Percentiles rank a stretch among this genome's conserved stretches.
These are phyloP conservation scores for Orbicella faveolata DNA, from an alignment of 64 coral and sea anemone genomes.

Conservation along the genomic window DNA sequence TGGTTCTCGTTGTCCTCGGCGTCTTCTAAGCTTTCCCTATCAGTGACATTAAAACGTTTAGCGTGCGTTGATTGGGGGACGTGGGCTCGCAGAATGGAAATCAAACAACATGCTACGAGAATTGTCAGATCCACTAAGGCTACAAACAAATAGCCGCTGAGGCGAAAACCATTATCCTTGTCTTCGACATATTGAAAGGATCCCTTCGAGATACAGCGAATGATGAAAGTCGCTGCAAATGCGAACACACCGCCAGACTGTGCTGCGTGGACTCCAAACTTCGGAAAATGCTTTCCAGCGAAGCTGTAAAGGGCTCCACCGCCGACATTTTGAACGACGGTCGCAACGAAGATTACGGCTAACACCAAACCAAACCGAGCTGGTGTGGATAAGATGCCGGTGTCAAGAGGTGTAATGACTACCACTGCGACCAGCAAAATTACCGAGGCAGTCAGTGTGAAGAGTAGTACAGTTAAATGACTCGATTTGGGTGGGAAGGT, in stretches of 20 bases:
- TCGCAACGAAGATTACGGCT: conserved; percentile 61
- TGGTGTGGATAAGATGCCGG: conserved; percentile 4
- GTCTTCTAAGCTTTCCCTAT: neutral
- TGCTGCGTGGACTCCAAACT: conserved; percentile 75
- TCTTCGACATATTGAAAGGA: conserved; percentile 74
- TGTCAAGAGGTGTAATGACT: conserved; percentile 50
- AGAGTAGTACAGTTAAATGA: conserved; percentile 58
- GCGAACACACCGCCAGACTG: conserved; percentile 90
- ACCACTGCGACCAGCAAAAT: conserved; percentile 73
- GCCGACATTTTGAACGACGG: conserved; percentile 78
- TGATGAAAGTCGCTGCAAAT: conserved; percentile 84
- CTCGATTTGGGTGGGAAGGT: conserved; percentile 53
- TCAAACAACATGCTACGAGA: conserved; percentile 57
- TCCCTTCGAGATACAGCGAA: conserved; percentile 86
- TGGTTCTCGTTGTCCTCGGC: neutral
- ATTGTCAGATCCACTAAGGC: conserved; percentile 76
- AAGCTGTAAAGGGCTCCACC: conserved; percentile 83
- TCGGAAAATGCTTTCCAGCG: conserved; percentile 81
- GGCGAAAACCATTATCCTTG: conserved; percentile 59
- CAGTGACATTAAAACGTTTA: conserved; percentile 29
- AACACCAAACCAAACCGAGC: conserved; percentile 66
- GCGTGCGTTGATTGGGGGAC: neutral
- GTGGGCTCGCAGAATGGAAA: conserved; percentile 11
- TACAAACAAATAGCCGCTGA: conserved; percentile 86
- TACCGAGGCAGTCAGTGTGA: conserved; percentile 58